These are phyloP conservation scores for Spheniscus humboldti DNA, from an alignment of 2,797 vertebrate genomes.

Conservation along the genomic window DNA sequence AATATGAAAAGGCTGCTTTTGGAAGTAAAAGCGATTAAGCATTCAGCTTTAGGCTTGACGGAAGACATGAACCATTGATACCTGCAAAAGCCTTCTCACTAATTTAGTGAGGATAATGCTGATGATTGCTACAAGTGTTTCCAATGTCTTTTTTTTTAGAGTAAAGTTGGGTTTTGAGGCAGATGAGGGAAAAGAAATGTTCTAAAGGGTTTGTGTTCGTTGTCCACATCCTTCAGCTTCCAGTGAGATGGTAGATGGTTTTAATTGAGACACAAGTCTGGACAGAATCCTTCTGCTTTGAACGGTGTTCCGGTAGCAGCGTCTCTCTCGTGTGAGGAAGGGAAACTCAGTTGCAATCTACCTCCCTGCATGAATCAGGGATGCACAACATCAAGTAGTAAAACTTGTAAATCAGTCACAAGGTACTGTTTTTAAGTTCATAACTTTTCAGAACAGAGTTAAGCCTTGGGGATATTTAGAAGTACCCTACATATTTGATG, in stretches of 20 bases:
- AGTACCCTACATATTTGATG: background rate
- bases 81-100: background rate
- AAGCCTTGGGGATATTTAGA: background rate
- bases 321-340: background rate
- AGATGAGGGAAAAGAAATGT: background rate
- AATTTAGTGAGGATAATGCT: background rate
- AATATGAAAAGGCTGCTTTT: background rate
- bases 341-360: background rate
- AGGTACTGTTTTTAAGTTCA: background rate
- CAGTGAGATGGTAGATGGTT: background rate
- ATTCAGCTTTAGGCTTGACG: background rate
- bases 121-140: background rate
- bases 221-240: background rate
- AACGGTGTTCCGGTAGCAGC: background rate
- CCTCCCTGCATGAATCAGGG: background rate
- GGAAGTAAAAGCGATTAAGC: background rate
- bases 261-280: background rate
- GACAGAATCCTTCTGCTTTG: background rate
- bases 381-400: background rate
- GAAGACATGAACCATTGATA: background rate
- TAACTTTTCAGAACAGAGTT: background rate
- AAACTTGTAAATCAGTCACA: background rate
- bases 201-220: background rate
- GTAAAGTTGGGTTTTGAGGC: background rate
- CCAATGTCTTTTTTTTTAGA: background rate